Conservation (phyloP, 1,140 invertebrate species). For the Neodiprion pinetum region DNA sequence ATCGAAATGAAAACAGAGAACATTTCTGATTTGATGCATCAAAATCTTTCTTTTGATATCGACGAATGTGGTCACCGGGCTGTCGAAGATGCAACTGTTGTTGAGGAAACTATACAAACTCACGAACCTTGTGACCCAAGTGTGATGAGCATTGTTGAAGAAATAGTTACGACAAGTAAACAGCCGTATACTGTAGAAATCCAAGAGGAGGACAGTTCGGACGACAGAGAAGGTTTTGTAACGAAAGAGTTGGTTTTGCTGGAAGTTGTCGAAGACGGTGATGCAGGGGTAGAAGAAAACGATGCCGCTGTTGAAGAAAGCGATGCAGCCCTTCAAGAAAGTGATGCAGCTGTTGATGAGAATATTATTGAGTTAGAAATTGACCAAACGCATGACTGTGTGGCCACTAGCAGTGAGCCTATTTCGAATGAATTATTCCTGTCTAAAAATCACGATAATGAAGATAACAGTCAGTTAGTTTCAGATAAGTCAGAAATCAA, state of each 20-base stretch:
- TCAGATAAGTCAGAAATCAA: neutral
- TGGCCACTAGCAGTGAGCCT: no score
- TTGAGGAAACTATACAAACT: neutral
- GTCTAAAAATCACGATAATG: neutral
- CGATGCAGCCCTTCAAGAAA: no score
- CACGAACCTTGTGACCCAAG: neutral
- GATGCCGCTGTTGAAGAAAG: neutral
- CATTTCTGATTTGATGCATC: neutral
- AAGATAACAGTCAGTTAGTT: neutral
- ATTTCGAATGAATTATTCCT: no score
- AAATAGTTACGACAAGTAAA: conserved; percentile 3
- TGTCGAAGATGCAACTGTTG: neutral
- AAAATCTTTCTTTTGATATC: neutral
- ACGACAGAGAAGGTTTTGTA: neutral
- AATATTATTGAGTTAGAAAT: no score
- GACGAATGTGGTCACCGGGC: neutral
- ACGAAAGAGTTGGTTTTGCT: neutral
- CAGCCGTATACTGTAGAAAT: neutral
- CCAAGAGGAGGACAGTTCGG: neutral
- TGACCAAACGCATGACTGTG: no score
- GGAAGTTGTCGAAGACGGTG: neutral
- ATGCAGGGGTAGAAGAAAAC: neutral
- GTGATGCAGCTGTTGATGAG: no score
- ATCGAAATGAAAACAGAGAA: neutral
- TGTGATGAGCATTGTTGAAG: neutral